Base-by-base conservation (phyloP, 37 sponge, comb jelly and placozoan genomes). In the Mnemiopsis leidyi region DNA sequence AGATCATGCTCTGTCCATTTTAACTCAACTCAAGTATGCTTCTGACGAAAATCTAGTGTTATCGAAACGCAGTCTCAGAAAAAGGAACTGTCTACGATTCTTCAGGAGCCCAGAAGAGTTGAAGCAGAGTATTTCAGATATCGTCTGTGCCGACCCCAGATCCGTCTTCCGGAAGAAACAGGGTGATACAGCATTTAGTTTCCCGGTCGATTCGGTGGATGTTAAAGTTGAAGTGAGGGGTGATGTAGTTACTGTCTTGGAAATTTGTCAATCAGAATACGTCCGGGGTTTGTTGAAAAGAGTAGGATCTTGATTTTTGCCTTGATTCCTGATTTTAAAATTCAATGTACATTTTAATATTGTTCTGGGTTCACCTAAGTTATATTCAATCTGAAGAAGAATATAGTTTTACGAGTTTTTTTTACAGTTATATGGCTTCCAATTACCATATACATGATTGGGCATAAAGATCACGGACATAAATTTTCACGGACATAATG, bases 181-280 rank as follows among this genome's bases (percentile, higher is more conserved):
- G 48, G 90, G 36, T 40, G 90, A 85, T 3, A 40, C 61, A 1
- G 25, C 3, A 36, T 85, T 85, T 23, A 13, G 39, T 85, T 85
- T 85, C 48, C 90, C 90, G 61, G 23, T 85, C 7, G 90, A 85
- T 40, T 38, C 36, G 0, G 90, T 85, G 5, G 90, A 85, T 85
- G 90, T 85, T 3, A 38, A 26, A n/a, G 90, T 85, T 39, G 61
- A 40, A 25, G 90, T 85, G 3, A 40, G 3, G 48, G 90, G 61
- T 20, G 35, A 39, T n/a, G 16, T 21, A 3, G 90, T 13, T 32
- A 36, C 39, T 39, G 90, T 85, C 0, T 7, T 85, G 0, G 90
- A 85, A 39, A 26, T 85, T 1, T n/a, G n/a, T 29, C 61, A 85
- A 40, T 39, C 90, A 13, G 61, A 85, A 9, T 85, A 36, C 29